These are phyloP conservation scores for Hymenochirus boettgeri DNA, from an alignment of 2,113 vertebrate species.

Conservation along the genomic window DNA sequence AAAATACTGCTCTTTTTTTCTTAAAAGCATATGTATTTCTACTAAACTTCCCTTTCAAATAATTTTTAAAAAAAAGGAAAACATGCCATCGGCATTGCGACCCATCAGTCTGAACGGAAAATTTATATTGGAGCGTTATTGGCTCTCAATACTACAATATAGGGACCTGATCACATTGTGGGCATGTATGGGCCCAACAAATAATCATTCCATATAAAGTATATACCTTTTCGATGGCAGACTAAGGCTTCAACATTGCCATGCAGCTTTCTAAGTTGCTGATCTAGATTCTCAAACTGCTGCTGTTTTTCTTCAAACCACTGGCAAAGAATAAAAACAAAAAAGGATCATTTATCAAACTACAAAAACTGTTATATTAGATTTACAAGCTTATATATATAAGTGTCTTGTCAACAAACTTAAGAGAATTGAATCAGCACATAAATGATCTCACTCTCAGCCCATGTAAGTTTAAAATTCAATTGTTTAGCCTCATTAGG, in stretches of 20 bases:
- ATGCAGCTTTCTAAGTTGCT: slow-evolving; percentile 93
- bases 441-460: slow-evolving; percentile 73
- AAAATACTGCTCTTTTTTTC: too few species aligned
- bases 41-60: too few species aligned
- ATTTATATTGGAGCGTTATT: too few species aligned
- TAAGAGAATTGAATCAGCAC: slow-evolving; percentile 63
- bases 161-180: too few species aligned
- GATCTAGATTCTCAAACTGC: slow-evolving; percentile 96
- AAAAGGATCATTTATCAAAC: slow-evolving; percentile 55
- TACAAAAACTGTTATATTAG: slow-evolving; percentile 61
- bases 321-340: slow-evolving; percentile 69
- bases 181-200: too few species aligned
- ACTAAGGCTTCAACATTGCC: slow-evolving; percentile 88
- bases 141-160: too few species aligned
- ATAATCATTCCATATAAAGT: neutral
- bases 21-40: too few species aligned
- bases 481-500: slow-evolving; percentile 80
- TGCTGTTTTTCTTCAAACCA: slow-evolving; percentile 99
- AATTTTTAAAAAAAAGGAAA: too few species aligned
- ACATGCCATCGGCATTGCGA: too few species aligned
- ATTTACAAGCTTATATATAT: slow-evolving; percentile 50
- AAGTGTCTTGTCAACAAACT: slow-evolving; percentile 60
- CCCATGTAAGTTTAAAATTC: slow-evolving; percentile 67
- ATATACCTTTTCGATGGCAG: slow-evolving; percentile 90
- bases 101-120: too few species aligned